Percentiles rank a stretch among this genome's conserved stretches.
Evolutionary conservation across 1,140 invertebrate genomes (phyloP).

Genomic region (Chrysoperla carnea): DNA sequence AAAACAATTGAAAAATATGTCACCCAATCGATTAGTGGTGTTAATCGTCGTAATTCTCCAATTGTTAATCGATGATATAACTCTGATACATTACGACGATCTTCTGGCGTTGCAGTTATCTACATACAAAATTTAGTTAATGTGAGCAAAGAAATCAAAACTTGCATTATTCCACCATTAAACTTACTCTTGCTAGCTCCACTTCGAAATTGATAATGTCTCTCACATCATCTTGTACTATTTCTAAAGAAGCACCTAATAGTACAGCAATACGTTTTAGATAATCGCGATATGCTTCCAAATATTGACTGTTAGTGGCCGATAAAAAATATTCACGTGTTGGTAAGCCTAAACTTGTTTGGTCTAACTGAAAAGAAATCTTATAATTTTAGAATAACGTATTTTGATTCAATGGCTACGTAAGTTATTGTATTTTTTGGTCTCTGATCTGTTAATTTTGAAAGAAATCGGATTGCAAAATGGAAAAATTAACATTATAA

Average conservation of each 20-base stretch:
- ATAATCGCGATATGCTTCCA: conserved; percentile 63
- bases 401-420: too few species aligned
- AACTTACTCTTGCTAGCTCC: conserved; percentile 42
- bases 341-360: conserved; percentile 70
- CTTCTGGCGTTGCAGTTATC: conserved; percentile 68
- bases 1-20: conserved; percentile 53
- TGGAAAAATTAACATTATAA: too few species aligned
- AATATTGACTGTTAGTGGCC: conserved; percentile 42
- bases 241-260: conserved; percentile 39
- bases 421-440: too few species aligned
- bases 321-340: conserved; percentile 73
- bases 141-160: conserved; percentile 5
- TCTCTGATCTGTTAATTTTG: too few species aligned
- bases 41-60: conserved; percentile 38
- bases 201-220: conserved; percentile 73
- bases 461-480: too few species aligned
- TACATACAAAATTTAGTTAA: conserved; percentile 17
- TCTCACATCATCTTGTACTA: conserved; percentile 42
- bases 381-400: neutral
- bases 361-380: conserved; percentile 49
- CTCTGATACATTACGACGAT: conserved; percentile 59
- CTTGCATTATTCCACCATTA: conserved; percentile 5
- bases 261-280: conserved; percentile 49
- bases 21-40: conserved; percentile 65
- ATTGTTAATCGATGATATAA: conserved; percentile 66